Percentiles rank a stretch among this genome's conserved stretches.
phyloP scores from a whole-genome alignment of 2,797 vertebrate genomes.

The Paratrypauchen microcephalus region DNA sequence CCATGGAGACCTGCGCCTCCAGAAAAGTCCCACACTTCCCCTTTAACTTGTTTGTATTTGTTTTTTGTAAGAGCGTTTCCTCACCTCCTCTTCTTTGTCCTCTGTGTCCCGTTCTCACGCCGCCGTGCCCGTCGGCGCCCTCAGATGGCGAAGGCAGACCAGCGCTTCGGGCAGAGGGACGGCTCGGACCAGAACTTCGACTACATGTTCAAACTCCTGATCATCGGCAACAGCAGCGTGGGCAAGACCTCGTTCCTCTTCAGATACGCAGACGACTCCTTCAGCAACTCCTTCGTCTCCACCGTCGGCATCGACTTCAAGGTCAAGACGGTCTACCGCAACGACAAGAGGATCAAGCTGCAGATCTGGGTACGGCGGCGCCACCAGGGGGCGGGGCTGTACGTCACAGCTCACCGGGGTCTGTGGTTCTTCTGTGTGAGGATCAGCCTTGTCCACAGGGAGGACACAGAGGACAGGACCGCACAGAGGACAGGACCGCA shows the following conservation, averaged over 20 bases:
- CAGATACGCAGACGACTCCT: slow-evolving; percentile 94
- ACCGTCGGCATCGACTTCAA: slow-evolving; percentile 98
- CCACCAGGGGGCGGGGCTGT: too few relatives aligned
- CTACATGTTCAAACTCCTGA: slow-evolving; percentile 98
- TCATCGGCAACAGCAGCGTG: slow-evolving; percentile 97
- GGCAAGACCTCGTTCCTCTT: slow-evolving; percentile 97
- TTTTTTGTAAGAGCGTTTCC: too few relatives aligned
- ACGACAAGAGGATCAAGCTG: slow-evolving; percentile 95
- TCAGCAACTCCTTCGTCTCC: slow-evolving; percentile 95
- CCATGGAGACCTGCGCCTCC: too few relatives aligned
- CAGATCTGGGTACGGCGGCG: slow-evolving; percentile 91
- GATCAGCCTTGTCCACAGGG: too few relatives aligned
- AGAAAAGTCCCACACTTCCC: too few relatives aligned
- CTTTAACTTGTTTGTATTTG: too few relatives aligned
- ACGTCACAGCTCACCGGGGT: too few relatives aligned
- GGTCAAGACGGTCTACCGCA: slow-evolving; percentile 96
- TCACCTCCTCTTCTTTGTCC: neutral
- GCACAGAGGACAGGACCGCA: too few relatives aligned
- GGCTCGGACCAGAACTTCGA: slow-evolving; percentile 97
- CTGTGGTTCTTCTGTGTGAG: too few relatives aligned
- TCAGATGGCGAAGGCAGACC: slow-evolving; percentile 96
- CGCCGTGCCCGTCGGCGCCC: neutral
- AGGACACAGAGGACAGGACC: too few relatives aligned
- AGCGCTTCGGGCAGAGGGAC: slow-evolving; percentile 89
- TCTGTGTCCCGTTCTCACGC: too few relatives aligned